Evolutionary conservation across 2,797 vertebrate species (phyloP), one percentile per base, ranked within the genome.

Genomic region (Lindbergichthys nudifrons): DNA sequence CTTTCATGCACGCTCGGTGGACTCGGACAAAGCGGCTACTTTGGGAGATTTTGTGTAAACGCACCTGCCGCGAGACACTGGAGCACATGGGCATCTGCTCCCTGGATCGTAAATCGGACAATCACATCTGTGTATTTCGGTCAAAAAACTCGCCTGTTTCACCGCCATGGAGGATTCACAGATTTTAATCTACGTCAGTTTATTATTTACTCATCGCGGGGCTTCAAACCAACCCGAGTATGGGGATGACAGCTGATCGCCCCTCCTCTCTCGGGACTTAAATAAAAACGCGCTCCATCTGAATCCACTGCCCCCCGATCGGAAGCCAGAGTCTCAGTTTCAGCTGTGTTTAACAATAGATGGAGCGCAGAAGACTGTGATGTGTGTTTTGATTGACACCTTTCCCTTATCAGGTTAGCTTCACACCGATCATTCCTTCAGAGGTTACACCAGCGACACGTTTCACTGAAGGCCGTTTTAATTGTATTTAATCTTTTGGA

Each of bases 241-340:
- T 60, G 82, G 82, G 82, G 87, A 81, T 90, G 91, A 92, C 90
- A 92, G 85, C 88, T 88, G 91, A 87, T 87, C 84, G 88, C 88
- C 77, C 91, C 90, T 89, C 90, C 90, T 92, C 91, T 87, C 86
- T 57, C 50, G 19, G 76, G 86, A 91, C 86, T 80, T 73, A 18
- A 77, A 89, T 82, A 87, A 88, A 90, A 87, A 88, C 84, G 77
- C 89, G 87, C 91, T 89, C 80, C 85, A 45, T 68, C 78, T 75
- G 84, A 87, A 70, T 45, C 77, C 65, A n/a, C 65, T 63, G 71
- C 51, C 68, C 23, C 13, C 59, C 58, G 39, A 67, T 41, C 15
- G 70, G 82, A 73, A 81, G 56, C 78, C 77, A 12, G 54, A 65
- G 76, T 75, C 61, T 70, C 73, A 30, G 58, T 73, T 73, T 70